phyloP scores from a whole-genome alignment of 2,888 invertebrate genomes.

The Drosophila silvestris region DNA sequence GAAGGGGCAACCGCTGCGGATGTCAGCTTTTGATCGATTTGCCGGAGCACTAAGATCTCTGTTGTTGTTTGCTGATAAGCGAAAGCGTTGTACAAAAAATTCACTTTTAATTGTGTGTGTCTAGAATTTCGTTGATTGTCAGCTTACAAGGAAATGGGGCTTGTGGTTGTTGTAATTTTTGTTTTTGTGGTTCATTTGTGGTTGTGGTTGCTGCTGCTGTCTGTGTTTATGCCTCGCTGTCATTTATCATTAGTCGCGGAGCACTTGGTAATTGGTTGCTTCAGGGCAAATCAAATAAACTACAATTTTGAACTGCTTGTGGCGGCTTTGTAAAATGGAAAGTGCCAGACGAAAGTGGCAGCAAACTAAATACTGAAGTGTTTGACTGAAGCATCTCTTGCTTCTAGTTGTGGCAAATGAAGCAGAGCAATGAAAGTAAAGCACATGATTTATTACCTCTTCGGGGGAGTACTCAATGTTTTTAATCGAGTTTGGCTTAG shows the following conservation, averaged over 20 bases:
- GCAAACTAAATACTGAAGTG: slow-evolving; percentile 12
- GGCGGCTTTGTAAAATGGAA: slow-evolving; percentile 47
- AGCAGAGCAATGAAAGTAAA: slow-evolving; percentile 36
- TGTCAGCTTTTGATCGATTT: slow-evolving; percentile 72
- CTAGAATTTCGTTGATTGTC: slow-evolving; percentile 54
- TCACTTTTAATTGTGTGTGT: slow-evolving; percentile 60
- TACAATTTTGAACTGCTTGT: slow-evolving; percentile 6
- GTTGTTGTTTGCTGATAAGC: slow-evolving; percentile 59
- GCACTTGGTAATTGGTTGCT: slow-evolving; percentile 58
- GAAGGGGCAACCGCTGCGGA: slow-evolving; percentile 31
- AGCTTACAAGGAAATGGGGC: slow-evolving; percentile 25
- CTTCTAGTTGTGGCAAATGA: slow-evolving; percentile 28
- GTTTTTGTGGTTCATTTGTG: slow-evolving; percentile 15
- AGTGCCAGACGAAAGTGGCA: slow-evolving; percentile 46
- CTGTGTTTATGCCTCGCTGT: slow-evolving; percentile 54
- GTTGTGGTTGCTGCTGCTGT: slow-evolving; percentile 10
- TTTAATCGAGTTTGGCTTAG: not conserved
- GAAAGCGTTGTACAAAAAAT: slow-evolving; percentile 67
- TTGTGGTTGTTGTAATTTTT: slow-evolving; percentile 5
- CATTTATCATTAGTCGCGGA: slow-evolving; percentile 73
- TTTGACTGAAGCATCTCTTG: slow-evolving; percentile 26
- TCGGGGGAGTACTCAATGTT: not conserved
- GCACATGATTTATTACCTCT: slow-evolving; percentile 30
- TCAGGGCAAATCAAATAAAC: slow-evolving; percentile 17
- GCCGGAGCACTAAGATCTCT: slow-evolving; percentile 56